Evolutionary conservation across 1,140 invertebrate genomes (phyloP), one percentile per base, ranked within the genome.

Genomic region (Pseudomyrmex concolor): DNA sequence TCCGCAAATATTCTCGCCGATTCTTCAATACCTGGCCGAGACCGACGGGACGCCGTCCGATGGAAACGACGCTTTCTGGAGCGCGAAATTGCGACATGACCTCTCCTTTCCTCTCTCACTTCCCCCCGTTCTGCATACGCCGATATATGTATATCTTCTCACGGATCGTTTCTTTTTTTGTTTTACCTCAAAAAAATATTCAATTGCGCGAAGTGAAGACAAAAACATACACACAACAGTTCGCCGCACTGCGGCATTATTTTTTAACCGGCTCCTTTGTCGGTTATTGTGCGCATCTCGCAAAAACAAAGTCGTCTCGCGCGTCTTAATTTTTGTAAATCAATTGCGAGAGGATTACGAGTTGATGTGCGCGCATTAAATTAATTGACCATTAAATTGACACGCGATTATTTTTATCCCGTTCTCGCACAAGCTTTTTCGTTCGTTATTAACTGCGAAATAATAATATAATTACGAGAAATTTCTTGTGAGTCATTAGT

Each of bases 31-130:
- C 70, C 80, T 57, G 60, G 62, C 43, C 12, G 17, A 62, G 60
- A 74, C 59, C 63, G 13, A 15, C 43, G 54, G 48, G 43, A 73
- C 45, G 76, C 51, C 17, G 67, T 54, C 68, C 76, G 34, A 5
- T 66, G 83, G 67, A 84, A 80, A 84, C 50, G 57, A 25, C 55
- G 78, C 43, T 86, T 86, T 78, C 74, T 86, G 55, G 84, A 76
- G 84, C 82, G 84, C 74, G 82, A 84, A 86, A 86, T 86, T 77
- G 82, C 73, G 48, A 84, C 83, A 43, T 62, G 54, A 67, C 57
- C 66, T 60, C 25, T 71, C 66, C 51, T 34, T 7, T 0, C 34
- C 34, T 34, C 34, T 34, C 5, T 0, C 34, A 0, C 34, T 0
- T 0, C 0, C 34, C 0, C 50, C 34, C 43, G 5, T 45, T 84